A percentile compares a stretch with the other conserved stretches of the same genome.
These are phyloP conservation scores for Rhodinocichla rosea DNA, from an alignment of 2,113 vertebrate species.

Conservation along the genomic window DNA sequence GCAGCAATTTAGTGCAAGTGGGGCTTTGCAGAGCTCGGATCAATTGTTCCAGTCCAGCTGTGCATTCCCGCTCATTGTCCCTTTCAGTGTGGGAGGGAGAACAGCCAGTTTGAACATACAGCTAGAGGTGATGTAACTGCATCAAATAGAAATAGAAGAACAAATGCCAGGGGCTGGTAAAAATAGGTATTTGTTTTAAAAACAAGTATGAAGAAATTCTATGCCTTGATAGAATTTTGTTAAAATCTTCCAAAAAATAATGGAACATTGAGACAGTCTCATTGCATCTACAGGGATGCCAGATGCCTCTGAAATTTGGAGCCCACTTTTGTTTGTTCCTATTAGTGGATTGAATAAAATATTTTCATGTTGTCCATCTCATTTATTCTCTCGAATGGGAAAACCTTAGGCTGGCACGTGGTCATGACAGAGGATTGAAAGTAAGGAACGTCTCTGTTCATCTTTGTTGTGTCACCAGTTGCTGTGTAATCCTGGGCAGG, in stretches of 20 bases:
- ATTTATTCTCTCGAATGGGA: not conserved
- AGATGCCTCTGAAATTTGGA: not conserved
- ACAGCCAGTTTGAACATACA: not conserved
- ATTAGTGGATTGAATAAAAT: not conserved
- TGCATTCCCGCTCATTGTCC: not conserved
- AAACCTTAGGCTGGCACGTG: not conserved
- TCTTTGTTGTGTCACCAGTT: not conserved
- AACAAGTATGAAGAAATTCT: not conserved
- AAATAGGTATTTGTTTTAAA: not conserved
- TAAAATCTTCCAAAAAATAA: not conserved
- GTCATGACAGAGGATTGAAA: not conserved
- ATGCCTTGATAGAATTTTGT: not conserved
- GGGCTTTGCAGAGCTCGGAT: not conserved
- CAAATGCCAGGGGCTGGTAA: not conserved
- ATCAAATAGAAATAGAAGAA: not conserved
- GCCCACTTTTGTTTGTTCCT: not conserved
- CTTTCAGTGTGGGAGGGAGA: not conserved
- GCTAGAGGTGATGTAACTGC: not conserved
- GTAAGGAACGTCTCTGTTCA: accelerated
- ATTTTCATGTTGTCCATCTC: not conserved
- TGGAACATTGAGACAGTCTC: not conserved
- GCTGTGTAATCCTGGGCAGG: not conserved
- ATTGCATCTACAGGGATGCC: not conserved
- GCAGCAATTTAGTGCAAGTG: not conserved
- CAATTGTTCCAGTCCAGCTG: not conserved